Percentiles rank a stretch among this genome's conserved stretches.
Conservation (phyloP, 2,888 invertebrate genomes). For the Tachina lurida region DNA sequence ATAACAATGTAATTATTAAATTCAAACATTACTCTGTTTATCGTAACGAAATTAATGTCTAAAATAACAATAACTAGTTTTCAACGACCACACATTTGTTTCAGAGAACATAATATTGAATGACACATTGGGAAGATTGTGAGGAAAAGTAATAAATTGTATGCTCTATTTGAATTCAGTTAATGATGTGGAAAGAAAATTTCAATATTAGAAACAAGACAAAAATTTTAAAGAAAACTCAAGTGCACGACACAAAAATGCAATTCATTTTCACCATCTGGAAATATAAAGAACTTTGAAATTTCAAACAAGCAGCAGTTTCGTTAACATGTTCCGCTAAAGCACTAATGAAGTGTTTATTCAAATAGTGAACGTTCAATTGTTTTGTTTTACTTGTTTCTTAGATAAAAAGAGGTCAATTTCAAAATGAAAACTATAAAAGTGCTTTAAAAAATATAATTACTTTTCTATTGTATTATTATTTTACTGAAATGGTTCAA, state of each 20-base stretch:
- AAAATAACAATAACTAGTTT: too few species aligned
- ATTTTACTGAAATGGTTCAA: neutral
- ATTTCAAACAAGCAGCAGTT: constrained; percentile 14
- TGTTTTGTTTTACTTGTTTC: neutral
- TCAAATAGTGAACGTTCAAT: constrained; percentile 48
- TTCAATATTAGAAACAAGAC: constrained; percentile 7
- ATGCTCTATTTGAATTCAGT: constrained; percentile 46
- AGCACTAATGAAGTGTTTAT: constrained; percentile 36
- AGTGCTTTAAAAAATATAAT: constrained; percentile 20
- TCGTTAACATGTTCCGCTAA: constrained; percentile 21
- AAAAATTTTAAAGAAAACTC: constrained; percentile 8
- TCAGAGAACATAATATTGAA: too few species aligned
- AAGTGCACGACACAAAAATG: neutral
- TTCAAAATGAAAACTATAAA: neutral
- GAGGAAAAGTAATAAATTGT: constrained; percentile 28
- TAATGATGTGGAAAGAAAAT: constrained; percentile 58
- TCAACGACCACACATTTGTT: too few species aligned
- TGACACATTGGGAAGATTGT: neutral
- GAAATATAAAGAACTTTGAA: neutral
- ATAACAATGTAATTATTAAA: too few species aligned
- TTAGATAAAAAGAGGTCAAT: constrained; percentile 7
- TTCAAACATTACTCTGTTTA: too few species aligned
- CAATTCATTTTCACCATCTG: neutral
- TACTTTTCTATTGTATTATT: neutral
- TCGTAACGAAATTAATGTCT: too few species aligned